phyloP scores from a whole-genome alignment of 2,888 invertebrate species.

The Meghimatium bilineatum region DNA sequence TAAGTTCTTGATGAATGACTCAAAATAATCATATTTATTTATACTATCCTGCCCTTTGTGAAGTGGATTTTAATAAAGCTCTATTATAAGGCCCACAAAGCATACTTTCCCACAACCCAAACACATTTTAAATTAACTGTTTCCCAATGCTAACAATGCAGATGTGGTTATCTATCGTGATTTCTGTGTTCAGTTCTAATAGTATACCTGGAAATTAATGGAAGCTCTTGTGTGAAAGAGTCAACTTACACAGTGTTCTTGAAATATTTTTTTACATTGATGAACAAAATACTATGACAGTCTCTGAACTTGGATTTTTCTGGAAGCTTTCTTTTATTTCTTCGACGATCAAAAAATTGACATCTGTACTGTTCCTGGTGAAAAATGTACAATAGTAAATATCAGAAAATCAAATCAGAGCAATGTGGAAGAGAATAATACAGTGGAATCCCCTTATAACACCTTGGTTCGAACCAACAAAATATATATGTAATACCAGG shows the following conservation, averaged over 20 bases:
- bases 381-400: background rate
- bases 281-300: slow-evolving; percentile 38
- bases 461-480: no score
- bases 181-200: background rate
- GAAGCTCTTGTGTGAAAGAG: background rate
- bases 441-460: no score
- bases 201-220: background rate
- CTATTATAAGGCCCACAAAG: no score
- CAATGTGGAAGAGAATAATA: no score
- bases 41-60: no score
- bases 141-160: background rate
- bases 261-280: slow-evolving; percentile 39
- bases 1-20: no score
- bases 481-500: no score
- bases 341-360: slow-evolving; percentile 40
- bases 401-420: background rate
- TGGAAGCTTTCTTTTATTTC: slow-evolving; percentile 36
- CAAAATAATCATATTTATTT: no score
- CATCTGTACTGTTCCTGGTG: slow-evolving; percentile 43
- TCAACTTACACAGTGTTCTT: slow-evolving; percentile 43
- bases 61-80: no score
- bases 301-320: slow-evolving; percentile 41
- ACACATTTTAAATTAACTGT: no score
- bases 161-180: no score
- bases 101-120: no score